Evolutionary conservation across 2,888 invertebrate species (phyloP).

Genomic region (Andricus quercusramuli): DNA sequence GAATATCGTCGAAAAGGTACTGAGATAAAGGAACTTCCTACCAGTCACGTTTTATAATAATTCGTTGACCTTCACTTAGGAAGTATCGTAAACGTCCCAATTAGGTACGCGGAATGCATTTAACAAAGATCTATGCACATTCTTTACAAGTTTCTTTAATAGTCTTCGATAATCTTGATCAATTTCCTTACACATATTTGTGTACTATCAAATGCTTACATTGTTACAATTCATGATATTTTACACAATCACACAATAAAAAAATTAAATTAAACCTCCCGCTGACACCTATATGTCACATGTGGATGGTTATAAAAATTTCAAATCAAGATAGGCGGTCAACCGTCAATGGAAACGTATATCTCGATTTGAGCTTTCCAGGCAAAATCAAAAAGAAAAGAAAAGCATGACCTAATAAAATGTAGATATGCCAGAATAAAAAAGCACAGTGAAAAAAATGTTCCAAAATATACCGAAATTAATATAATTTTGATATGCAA

Average conservation of each 20-base stretch:
- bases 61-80: conserved; percentile 50
- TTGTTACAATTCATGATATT: background rate
- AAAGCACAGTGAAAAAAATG: too few species aligned
- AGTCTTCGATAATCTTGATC: conserved; percentile 23
- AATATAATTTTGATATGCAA: too few species aligned
- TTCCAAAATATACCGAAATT: too few species aligned
- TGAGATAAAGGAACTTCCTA: conserved; percentile 58
- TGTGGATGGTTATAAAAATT: too few species aligned
- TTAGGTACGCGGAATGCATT: conserved; percentile 52
- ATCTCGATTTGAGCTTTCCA: too few species aligned
- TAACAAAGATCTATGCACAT: conserved; percentile 42
- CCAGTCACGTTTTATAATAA: conserved; percentile 65
- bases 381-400: too few species aligned
- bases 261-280: too few species aligned
- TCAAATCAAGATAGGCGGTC: too few species aligned
- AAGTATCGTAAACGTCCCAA: conserved; percentile 50
- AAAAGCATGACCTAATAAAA: too few species aligned
- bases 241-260: background rate
- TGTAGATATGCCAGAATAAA: too few species aligned
- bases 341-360: too few species aligned
- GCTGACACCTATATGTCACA: too few species aligned
- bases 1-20: conserved; percentile 51
- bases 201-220: background rate
- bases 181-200: background rate
- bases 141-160: conserved; percentile 26